These are phyloP conservation scores for Tetramorium alpestre DNA, from an alignment of 1,140 invertebrate genomes.

Conservation along the genomic window DNA sequence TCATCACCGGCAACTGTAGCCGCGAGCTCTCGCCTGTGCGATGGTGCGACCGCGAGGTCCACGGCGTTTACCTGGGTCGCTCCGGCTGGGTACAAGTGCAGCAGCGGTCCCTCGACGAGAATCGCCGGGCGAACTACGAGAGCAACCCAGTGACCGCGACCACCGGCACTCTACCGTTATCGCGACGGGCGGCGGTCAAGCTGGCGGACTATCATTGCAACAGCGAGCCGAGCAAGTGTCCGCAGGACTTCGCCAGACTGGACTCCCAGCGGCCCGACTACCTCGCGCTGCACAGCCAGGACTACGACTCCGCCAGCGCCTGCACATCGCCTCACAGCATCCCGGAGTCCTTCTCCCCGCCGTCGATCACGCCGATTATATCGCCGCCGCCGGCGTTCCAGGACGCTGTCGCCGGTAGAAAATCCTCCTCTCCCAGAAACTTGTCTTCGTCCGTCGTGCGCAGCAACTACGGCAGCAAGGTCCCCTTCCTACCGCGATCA, in stretches of 20 bases:
- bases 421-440: conserved; percentile 74
- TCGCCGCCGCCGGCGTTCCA: conserved; percentile 88
- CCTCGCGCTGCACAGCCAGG: conserved; percentile 81
- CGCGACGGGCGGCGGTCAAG: conserved; percentile 84
- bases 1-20: conserved; percentile 82
- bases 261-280: conserved; percentile 82
- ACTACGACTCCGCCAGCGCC: conserved; percentile 80
- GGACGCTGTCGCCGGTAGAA: conserved; percentile 82
- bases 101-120: conserved; percentile 87
- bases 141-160: conserved; percentile 71
- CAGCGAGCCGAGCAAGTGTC: conserved; percentile 86
- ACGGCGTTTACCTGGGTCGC: conserved; percentile 87
- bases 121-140: conserved; percentile 82
- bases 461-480: conserved; percentile 80
- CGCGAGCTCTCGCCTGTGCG: conserved; percentile 87
- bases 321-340: conserved; percentile 84
- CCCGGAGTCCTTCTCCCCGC: conserved; percentile 86
- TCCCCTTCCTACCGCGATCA: conserved; percentile 86
- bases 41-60: conserved; percentile 88
- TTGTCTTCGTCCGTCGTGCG: conserved; percentile 61
- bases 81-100: conserved; percentile 88
- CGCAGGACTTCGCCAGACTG: conserved; percentile 71
- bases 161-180: conserved; percentile 79
- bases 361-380: conserved; percentile 87
- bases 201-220: conserved; percentile 87